Evolutionary conservation across 2,797 vertebrate genomes (phyloP), one percentile per base, ranked within the genome.

Genomic region (Tadarida brasiliensis): DNA sequence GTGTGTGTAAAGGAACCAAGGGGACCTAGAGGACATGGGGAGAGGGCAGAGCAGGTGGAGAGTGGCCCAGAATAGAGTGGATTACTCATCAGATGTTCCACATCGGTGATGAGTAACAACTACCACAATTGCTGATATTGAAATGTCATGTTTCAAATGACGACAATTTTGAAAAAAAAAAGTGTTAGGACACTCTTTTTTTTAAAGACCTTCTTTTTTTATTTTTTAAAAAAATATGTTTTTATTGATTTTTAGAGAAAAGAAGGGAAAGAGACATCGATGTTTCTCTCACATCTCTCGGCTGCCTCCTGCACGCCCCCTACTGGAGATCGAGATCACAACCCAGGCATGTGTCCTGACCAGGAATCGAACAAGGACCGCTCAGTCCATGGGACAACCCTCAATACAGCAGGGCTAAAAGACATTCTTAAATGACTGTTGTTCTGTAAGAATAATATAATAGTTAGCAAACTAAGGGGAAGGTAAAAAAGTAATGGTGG

Each of bases 391-490:
- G 39, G 39, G 39, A 44, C 39, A 7, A 44, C 39, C 39, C 39
- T 44, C 39, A 44, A 3, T 44, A 4, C 39, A 44, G 39, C 51
- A 51, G 51, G 51, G 51, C 11, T 51, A 51, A 11, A 51, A 51
- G 51, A 51, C 39, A 44, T 28, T 51, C 49, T 51, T 51, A 51
- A 77, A 63, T 68, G 63, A 81, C 1, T 44, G 11, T 8, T 91
- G 39, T 39, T 78, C 30, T 76, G 11, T 54, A 87, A 82, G 33
- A 94, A 78, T 26, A 61, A 44, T 39, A 3, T 28, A 39, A 86
- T 10, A 76, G 24, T 57, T 76, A 92, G 57, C 57, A 97, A 91
- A 96, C 63, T 56, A 44, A 85, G 28, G 17, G 77, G 24, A 35
- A 70, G 16, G 63, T 11, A 71, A 30, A 35, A 74, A 54, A n/a